Evolutionary conservation across 2,113 vertebrate species (phyloP), one percentile per base, ranked within the genome.

Genomic region (Paradisaea rubra): DNA sequence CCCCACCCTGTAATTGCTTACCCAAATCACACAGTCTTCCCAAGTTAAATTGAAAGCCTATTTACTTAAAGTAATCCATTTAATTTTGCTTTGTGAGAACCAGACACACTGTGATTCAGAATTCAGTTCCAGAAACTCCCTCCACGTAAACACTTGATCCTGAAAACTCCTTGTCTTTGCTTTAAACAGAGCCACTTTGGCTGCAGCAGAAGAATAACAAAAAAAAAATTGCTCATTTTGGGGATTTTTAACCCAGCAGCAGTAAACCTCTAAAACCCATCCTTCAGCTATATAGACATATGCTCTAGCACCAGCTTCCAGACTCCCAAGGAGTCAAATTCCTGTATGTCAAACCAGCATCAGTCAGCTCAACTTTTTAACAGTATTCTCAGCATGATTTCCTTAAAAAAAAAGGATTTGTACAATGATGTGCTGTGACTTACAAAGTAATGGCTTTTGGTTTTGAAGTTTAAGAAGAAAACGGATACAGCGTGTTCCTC

Each of bases 31-130:
- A 63, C n/a, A 68, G 80, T 45, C 47, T 60, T 91, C 53, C 52
- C 20, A 68, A 88, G 44, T 83, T 53, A 81, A 78, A 91, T 7
- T 64, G 60, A 92, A 94, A 84, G 35, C 56, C 72, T 77, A 11
- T 81, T 92, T 93, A 71, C 42, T 90, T 72, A 72, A 79, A 73
- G 53, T 66, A 88, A 93, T 86, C 47, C 8, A 37, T 83, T 90
- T 88, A 53, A 81, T 93, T 94, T 88, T 88, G 28, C 37, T 23
- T 25, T 33, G 27, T 74, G 39, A 81, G 17, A 71, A 68, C 9
- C 31, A 86, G 61, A 60, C 12, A 15, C 8, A 42, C 17, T 47
- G 1, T 27, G 37, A 61, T 57, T 71, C 53, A 65, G 37, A 87
- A 42, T 16, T 23, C 7, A 6, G 25, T n/a, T 84, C 72, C 13